A percentile compares a stretch with the other conserved stretches of the same genome.
Evolutionary conservation across 2,113 vertebrate species (phyloP).

Genomic region (Progne subis): DNA sequence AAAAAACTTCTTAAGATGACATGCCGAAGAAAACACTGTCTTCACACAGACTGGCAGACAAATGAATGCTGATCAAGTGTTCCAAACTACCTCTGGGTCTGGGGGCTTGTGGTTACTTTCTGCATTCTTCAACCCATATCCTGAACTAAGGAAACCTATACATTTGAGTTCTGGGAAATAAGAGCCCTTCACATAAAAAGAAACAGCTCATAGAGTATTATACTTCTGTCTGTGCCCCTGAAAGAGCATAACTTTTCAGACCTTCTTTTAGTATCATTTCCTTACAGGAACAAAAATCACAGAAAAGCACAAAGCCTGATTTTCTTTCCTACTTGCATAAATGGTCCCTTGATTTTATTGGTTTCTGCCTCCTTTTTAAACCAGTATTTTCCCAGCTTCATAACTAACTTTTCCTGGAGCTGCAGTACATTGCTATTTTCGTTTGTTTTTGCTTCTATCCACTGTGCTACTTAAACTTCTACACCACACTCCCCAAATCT

Average conservation of each 20-base stretch:
- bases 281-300: not conserved
- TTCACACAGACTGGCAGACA: not conserved
- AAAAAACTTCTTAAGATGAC: not conserved
- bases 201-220: not conserved
- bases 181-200: not conserved
- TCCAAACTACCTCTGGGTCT: not conserved
- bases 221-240: not conserved
- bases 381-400: not conserved
- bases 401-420: not conserved
- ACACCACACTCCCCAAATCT: not conserved
- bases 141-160: not conserved
- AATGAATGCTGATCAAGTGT: not conserved
- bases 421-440: not conserved
- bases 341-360: not conserved
- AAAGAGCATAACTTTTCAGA: not conserved
- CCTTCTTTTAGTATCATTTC: not conserved
- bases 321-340: not conserved
- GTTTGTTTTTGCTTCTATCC: not conserved
- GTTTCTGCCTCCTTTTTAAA: not conserved
- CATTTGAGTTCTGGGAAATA: not conserved
- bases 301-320: not conserved
- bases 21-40: not conserved
- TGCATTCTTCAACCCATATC: not conserved
- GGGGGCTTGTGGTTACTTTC: not conserved
- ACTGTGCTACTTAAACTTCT: conserved; percentile 3